These are phyloP conservation scores for Plumapathes pennacea DNA, from an alignment of 92 coral and sea anemone species.

Conservation along the genomic window DNA sequence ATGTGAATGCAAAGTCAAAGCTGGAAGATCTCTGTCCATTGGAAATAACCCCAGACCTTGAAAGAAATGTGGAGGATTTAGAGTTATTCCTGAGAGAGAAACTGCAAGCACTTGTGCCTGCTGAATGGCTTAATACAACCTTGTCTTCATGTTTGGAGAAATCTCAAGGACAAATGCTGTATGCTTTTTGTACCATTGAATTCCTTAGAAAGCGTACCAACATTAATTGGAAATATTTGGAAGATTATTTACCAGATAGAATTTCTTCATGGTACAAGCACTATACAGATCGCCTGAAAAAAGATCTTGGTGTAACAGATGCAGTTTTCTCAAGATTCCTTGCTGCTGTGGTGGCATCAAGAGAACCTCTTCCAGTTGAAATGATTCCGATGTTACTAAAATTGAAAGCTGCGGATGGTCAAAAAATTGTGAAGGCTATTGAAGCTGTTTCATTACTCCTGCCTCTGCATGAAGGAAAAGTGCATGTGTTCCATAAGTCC, in stretches of 20 bases:
- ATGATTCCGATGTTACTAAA: constrained; percentile 1
- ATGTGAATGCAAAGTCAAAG: constrained; percentile 9
- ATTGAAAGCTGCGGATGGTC: neutral
- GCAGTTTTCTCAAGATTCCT: neutral
- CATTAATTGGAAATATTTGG: neutral
- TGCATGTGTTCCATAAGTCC: constrained; percentile 58
- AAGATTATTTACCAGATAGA: neutral
- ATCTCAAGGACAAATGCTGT: constrained; percentile 38
- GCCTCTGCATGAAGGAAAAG: constrained; percentile 25
- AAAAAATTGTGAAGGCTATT: constrained; percentile 6
- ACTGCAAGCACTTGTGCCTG: neutral
- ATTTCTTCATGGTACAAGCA: constrained; percentile 6
- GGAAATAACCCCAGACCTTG: constrained; percentile 16
- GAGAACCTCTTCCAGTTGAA: constrained; percentile 15
- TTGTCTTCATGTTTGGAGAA: constrained; percentile 11
- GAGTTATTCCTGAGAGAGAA: constrained; percentile 5
- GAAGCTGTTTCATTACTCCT: constrained; percentile 38
- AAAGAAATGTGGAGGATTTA: constrained; percentile 36
- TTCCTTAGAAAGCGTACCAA: neutral
- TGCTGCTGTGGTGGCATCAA: neutral
- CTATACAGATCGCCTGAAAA: constrained; percentile 8
- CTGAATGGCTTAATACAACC: neutral
- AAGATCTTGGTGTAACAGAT: constrained; percentile 1
- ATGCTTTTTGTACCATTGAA: neutral
- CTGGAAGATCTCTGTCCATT: constrained; percentile 21